These are phyloP conservation scores for Aplysina aerophoba DNA, from an alignment of 37 sponge, comb jelly and placozoan species.

Conservation along the genomic window DNA sequence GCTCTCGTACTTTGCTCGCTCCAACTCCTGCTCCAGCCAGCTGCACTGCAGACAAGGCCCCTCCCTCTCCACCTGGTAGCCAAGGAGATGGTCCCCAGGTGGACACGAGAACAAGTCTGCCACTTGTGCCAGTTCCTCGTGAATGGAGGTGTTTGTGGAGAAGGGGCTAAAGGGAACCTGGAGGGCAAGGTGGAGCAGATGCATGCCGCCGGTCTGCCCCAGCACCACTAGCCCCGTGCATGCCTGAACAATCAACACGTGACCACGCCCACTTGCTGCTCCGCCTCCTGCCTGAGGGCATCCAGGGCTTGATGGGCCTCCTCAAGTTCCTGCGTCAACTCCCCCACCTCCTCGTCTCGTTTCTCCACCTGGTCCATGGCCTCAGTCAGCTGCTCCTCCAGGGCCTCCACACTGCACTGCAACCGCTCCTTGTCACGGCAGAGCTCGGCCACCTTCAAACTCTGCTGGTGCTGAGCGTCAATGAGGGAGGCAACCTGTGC, in stretches of 20 bases:
- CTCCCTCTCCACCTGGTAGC: neutral
- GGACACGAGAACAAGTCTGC: neutral
- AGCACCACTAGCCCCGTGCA: too few species aligned
- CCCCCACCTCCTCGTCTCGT: conserved; percentile 5
- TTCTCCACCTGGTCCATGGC: conserved; percentile 23
- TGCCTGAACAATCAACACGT: neutral
- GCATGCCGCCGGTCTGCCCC: too few species aligned
- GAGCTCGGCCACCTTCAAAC: too few species aligned
- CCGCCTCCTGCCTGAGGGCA: conserved; percentile 24
- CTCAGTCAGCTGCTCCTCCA: neutral
- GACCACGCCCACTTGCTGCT: neutral
- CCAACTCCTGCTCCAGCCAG: conserved; percentile 18
- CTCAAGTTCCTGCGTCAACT: neutral
- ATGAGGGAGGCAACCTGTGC: too few species aligned
- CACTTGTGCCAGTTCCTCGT: conserved; percentile 6
- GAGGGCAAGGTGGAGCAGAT: neutral
- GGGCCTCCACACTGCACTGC: neutral
- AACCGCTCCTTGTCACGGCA: neutral
- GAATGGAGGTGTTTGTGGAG: neutral
- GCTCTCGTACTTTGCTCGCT: conserved; percentile 14
- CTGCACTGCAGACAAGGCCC: conserved; percentile 23
- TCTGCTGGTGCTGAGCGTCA: too few species aligned
- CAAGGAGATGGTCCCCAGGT: neutral
- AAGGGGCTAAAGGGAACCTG: neutral
- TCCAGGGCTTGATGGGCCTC: conserved; percentile 18